Evolutionary conservation across 2,797 vertebrate species (phyloP), one percentile per base, ranked within the genome.

Genomic region (Hypotaenidia okinawae): DNA sequence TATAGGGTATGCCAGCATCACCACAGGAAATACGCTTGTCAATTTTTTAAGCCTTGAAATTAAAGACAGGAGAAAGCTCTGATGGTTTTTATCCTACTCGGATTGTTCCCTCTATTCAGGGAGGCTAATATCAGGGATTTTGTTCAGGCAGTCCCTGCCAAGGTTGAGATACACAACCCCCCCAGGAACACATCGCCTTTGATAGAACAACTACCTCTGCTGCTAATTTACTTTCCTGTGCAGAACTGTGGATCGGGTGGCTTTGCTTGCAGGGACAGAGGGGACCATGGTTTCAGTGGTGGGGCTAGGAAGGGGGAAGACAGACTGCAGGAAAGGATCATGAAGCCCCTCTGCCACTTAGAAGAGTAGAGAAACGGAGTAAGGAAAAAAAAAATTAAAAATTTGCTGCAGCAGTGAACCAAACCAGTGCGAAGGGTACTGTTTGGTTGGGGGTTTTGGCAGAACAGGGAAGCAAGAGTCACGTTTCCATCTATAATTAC

Each of bases 41-140:
- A 94, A 84, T 88, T 96, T 96, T 94, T 93, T 77, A 93, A 93
- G 82, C 84, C 94, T 96, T 95, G 94, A 95, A 96, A 95, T 95
- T 93, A 95, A 93, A 95, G 88, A 94, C 76, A 69, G 75, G 81
- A 90, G 78, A 89, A 95, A 94, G 75, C 82, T 87, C 78, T 92
- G 86, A 89, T 92, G 73, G 61, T 35, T 93, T 95, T 95, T 94
- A 89, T 92, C 88, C 87, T 87, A 1, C 68, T 92, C 68, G 9
- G 90, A 89, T 80, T 93, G 63, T 86, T 94, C 66, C 58, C 37
- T 85, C 63, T 0, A 0, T 90, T 96, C 86, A 57, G 58, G 41
- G 69, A 87, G 89, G 72, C 62, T 94, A 85, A 90, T 89, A 87
- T 85, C 54, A 86, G 72, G 88, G 92, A 95, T 96, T 96, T 95